Conservation (phyloP, 2,113 vertebrate genomes). For the Clupea harengus region DNA sequence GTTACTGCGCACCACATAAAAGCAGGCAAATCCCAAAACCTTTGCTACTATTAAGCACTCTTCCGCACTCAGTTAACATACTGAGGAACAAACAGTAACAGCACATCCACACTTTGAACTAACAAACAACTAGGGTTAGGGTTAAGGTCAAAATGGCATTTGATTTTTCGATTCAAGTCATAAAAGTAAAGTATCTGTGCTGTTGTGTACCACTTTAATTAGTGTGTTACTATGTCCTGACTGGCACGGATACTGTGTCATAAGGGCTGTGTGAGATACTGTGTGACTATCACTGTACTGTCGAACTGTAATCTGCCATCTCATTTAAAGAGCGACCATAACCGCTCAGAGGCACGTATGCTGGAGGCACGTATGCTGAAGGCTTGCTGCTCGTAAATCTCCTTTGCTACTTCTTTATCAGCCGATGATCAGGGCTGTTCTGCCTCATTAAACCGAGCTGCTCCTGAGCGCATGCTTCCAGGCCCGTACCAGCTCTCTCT, state of each 20-base stretch:
- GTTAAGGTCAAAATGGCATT: not conserved
- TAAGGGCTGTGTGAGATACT: not conserved
- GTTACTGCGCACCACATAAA: not conserved
- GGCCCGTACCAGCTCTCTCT: not conserved
- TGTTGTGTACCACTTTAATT: not conserved
- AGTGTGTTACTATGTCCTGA: not conserved
- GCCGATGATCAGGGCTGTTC: constrained; percentile 64
- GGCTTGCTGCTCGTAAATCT: constrained; percentile 58
- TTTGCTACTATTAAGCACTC: not conserved
- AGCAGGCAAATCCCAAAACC: not conserved
- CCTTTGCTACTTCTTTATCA: constrained; percentile 47
- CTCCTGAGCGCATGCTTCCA: not conserved
- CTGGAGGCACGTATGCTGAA: constrained; percentile 19
- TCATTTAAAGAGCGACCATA: not conserved
- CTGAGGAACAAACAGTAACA: not conserved
- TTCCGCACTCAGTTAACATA: not conserved
- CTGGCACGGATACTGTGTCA: not conserved
- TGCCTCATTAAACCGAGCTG: constrained; percentile 62
- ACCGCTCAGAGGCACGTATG: not conserved
- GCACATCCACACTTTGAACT: not conserved
- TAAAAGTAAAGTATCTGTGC: not conserved
- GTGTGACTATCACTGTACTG: not conserved
- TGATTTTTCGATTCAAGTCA: not conserved
- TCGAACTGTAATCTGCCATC: not conserved
- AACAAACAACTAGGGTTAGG: not conserved